Evolutionary conservation across 2,797 vertebrate species (phyloP).

Genomic region (Sebastes elongatus): DNA sequence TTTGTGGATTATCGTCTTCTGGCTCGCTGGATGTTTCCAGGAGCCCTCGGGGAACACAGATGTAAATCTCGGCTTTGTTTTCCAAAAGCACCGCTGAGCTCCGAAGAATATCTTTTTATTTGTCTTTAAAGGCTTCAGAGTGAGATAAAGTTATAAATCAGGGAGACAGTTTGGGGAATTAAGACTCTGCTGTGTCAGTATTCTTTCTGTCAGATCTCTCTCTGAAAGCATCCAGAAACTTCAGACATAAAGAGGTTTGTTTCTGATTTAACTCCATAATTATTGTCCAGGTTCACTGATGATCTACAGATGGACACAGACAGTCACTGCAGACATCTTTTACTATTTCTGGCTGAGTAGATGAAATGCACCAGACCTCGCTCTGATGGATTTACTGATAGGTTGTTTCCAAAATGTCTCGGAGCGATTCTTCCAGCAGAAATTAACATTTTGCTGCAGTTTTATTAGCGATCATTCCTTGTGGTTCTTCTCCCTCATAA

Average conservation of each 20-base stretch:
- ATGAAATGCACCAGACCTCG: background rate
- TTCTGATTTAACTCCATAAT: background rate
- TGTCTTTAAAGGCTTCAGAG: slow-evolving; percentile 40
- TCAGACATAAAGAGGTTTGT: background rate
- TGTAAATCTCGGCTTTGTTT: slow-evolving; percentile 58
- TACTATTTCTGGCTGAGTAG: background rate
- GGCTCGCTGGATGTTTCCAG: slow-evolving; percentile 43
- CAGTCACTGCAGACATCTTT: background rate
- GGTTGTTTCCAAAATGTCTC: background rate
- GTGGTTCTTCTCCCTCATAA: background rate
- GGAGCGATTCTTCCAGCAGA: background rate
- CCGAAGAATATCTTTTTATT: slow-evolving; percentile 5
- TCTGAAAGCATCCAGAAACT: background rate
- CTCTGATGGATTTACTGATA: background rate
- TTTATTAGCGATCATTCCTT: slow-evolving; percentile 13
- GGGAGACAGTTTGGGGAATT: slow-evolving; percentile 29
- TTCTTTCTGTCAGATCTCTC: slow-evolving; percentile 13
- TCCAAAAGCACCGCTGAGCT: slow-evolving; percentile 14
- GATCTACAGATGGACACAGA: background rate
- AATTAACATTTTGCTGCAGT: slow-evolving; percentile 26
- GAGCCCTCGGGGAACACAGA: slow-evolving; percentile 41
- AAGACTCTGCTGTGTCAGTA: slow-evolving; percentile 14
- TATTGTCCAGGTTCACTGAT: background rate
- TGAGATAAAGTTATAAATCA: slow-evolving; percentile 52
- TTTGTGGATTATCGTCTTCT: slow-evolving; percentile 26